phyloP scores from a whole-genome alignment of 2,888 invertebrate species.

The Aporophyla lueneburgensis region DNA sequence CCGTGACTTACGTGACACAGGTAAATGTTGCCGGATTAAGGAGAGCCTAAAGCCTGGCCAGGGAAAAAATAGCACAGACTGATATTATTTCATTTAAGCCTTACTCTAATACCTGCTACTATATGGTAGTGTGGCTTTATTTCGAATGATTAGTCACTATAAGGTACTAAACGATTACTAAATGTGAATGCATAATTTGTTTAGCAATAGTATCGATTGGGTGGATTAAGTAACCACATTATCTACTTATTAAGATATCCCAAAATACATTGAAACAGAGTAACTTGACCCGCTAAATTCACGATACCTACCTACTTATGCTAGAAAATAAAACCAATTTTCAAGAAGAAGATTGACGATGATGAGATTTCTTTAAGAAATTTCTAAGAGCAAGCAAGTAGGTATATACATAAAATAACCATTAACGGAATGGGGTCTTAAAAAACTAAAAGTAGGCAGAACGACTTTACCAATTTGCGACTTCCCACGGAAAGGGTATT shows the following conservation, averaged over 20 bases:
- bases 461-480: conserved; percentile 71
- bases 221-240: not conserved
- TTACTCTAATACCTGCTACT: not conserved
- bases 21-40: conserved; percentile 34
- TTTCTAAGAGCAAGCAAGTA: conserved; percentile 15
- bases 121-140: not conserved
- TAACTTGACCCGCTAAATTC: not conserved
- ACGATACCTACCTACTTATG: too few species aligned
- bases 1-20: conserved; percentile 43
- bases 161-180: conserved; percentile 27
- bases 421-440: conserved; percentile 37
- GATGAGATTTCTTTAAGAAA: conserved; percentile 27
- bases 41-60: conserved; percentile 15
- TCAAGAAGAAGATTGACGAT: conserved; percentile 4
- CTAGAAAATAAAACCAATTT: not conserved
- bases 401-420: conserved; percentile 33
- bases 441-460: conserved; percentile 51
- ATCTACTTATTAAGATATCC: not conserved
- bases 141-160: conserved; percentile 36
- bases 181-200: conserved; percentile 39
- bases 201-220: conserved; percentile 11
- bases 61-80: conserved; percentile 15
- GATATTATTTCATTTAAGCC: conserved; percentile 2
- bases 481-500: conserved; percentile 82
- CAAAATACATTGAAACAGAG: not conserved